Evolutionary conservation across 2,797 vertebrate genomes (phyloP), one percentile per base, ranked within the genome.

Genomic region (Craterocephalus amniculus): DNA sequence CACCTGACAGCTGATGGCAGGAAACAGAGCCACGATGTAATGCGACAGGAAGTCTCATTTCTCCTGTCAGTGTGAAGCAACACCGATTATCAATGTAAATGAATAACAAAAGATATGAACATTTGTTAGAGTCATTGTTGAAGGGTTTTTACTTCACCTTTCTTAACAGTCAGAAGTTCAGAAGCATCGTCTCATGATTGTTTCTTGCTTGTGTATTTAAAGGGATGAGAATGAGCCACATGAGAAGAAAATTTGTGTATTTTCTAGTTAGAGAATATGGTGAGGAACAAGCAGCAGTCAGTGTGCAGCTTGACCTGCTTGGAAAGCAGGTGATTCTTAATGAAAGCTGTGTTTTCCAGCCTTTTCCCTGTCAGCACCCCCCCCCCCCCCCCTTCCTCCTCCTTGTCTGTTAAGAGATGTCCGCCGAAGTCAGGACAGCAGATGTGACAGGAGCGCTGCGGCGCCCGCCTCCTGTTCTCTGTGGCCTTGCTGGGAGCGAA

Each of bases 401-500:
- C 65, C 83, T 87, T 78, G 82, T 84, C 84, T 91, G 88, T 89
- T 80, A 72, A 83, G 88, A 67, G 63, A 89, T 85, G 88, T 92
- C 87, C 83, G 57, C 80, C 10, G 75, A 87, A 90, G 89, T 88
- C 87, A 84, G 90, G 86, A 90, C 89, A 91, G 85, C 88, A 84
- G 90, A 93, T 91, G 92, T 94, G 93, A 95, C 93, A 93, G 92
- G 84, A 88, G 78, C 67, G 78, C 84, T 69, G 80, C 80, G 85
- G 83, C 83, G 84, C 81, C 83, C 78, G 88, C 85, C 90, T 90
- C 87, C 90, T 89, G 86, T 92, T 92, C 91, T 93, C 91, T 57
- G 89, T 94, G 90, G 93, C 92, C 92, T 94, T 91, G 93, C 92
- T 93, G 88, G 82, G 83, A 95, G 81, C 90, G 38, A 81, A 74